A percentile compares a stretch with the other conserved stretches of the same genome.
Conservation (phyloP, 2,113 vertebrate genomes). For the Microtus pennsylvanicus region DNA sequence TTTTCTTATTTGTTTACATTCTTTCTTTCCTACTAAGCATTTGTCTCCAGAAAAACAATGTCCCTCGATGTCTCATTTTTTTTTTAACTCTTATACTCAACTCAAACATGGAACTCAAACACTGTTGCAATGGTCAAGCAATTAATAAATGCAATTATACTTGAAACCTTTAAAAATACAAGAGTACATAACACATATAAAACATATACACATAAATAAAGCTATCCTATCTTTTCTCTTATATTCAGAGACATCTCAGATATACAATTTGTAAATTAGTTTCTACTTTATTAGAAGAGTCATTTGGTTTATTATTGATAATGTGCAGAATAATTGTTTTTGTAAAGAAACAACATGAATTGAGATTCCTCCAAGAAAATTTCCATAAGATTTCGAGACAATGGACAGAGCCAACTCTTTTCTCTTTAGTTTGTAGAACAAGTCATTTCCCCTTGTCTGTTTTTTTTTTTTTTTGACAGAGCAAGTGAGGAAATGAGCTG, state of each 20-base stretch:
- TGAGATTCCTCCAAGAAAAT: slow-evolving; percentile 54
- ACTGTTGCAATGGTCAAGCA: background rate
- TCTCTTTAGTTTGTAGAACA: slow-evolving; percentile 47
- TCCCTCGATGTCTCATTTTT: background rate
- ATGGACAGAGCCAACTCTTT: slow-evolving; percentile 6
- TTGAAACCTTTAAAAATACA: background rate
- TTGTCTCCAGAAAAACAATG: slow-evolving; percentile 22
- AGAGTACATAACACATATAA: background rate
- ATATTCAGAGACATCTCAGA: background rate
- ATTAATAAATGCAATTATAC: background rate
- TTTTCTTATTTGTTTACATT: slow-evolving; percentile 44
- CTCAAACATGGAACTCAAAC: background rate
- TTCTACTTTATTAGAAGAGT: slow-evolving; percentile 11
- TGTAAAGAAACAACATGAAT: background rate
- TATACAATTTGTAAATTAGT: slow-evolving; percentile 4
- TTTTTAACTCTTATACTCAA: background rate
- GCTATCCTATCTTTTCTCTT: background rate
- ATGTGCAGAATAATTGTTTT: background rate
- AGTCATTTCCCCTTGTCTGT: slow-evolving; percentile 12
- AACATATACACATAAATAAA: too few relatives aligned
- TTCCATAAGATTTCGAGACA: background rate
- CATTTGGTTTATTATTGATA: slow-evolving; percentile 18
- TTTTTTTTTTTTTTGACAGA: background rate
- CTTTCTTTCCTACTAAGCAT: slow-evolving; percentile 14
- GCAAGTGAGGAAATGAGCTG: background rate